Conservation (phyloP, 2,113 vertebrate genomes). For the Phaethon lepturus region DNA sequence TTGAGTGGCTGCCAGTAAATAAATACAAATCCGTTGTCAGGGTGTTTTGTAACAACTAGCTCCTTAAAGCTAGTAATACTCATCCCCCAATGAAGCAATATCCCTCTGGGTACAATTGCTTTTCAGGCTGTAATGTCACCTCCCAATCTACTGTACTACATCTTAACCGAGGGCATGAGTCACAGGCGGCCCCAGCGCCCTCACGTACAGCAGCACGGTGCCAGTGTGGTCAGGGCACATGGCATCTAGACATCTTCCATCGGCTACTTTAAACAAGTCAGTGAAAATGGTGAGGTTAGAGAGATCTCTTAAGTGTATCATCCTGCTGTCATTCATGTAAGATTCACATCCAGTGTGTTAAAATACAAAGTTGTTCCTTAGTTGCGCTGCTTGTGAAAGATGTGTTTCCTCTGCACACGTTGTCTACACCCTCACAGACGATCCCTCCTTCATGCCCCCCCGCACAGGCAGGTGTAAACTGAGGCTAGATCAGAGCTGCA, state of each 20-base stretch:
- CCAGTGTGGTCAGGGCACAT: not conserved
- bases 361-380: not conserved
- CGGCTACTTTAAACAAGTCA: not conserved
- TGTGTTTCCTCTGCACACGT: not conserved
- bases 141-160: not conserved
- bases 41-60: conserved; percentile 8
- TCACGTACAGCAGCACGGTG: not conserved
- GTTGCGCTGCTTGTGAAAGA: not conserved
- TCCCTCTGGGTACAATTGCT: not conserved
- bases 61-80: not conserved
- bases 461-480: not conserved
- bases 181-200: not conserved
- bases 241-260: not conserved
- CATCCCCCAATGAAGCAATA: conserved; percentile 7
- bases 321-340: not conserved
- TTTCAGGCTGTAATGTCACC: not conserved
- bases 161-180: not conserved
- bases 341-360: not conserved
- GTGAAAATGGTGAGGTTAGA: not conserved
- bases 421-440: not conserved
- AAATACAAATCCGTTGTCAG: conserved; percentile 47
- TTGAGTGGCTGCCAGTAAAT: conserved; percentile 25
- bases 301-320: not conserved
- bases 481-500: not conserved
- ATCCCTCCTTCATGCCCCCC: not conserved